Evolutionary conservation across 37 sponge, comb jelly and placozoan species (phyloP).

Genomic region (Tethya wilhelma): DNA sequence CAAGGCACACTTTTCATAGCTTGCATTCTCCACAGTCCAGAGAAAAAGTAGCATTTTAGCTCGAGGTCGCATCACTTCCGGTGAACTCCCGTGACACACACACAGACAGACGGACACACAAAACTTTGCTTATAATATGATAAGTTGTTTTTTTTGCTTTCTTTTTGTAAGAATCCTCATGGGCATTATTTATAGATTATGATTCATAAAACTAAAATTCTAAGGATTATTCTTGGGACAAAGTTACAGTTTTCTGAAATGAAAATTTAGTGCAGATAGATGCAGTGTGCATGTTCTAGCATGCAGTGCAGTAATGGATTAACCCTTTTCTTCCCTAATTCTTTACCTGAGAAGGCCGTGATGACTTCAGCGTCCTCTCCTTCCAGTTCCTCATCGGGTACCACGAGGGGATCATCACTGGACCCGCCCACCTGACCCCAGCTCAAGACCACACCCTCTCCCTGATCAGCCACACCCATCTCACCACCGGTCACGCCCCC

Average conservation of each 20-base stretch:
- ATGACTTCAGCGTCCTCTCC: conserved; percentile 70
- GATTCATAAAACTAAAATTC: no score
- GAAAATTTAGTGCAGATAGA: neutral
- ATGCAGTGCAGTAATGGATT: neutral
- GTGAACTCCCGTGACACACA: no score
- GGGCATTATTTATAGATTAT: neutral
- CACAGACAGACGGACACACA: no score
- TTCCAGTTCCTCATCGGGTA: conserved; percentile 22
- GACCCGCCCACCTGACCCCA: conserved; percentile 28
- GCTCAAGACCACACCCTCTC: conserved; percentile 15
- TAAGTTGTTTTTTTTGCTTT: neutral
- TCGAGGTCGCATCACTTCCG: no score
- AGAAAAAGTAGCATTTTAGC: no score
- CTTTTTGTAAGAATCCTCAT: neutral
- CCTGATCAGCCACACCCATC: neutral
- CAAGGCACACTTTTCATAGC: no score
- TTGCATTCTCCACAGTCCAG: no score
- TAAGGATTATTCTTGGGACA: no score
- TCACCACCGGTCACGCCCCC: conserved; percentile 8
- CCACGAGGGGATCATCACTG: conserved; percentile 13
- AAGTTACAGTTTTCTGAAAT: neutral
- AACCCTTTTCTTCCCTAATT: neutral
- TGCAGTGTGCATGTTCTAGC: neutral
- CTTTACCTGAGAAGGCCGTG: conserved; percentile 47
- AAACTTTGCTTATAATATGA: no score